Percentiles rank a stretch among this genome's conserved stretches.
These are phyloP conservation scores for Macropodus opercularis DNA, from an alignment of 2,797 vertebrate species.

Conservation along the genomic window DNA sequence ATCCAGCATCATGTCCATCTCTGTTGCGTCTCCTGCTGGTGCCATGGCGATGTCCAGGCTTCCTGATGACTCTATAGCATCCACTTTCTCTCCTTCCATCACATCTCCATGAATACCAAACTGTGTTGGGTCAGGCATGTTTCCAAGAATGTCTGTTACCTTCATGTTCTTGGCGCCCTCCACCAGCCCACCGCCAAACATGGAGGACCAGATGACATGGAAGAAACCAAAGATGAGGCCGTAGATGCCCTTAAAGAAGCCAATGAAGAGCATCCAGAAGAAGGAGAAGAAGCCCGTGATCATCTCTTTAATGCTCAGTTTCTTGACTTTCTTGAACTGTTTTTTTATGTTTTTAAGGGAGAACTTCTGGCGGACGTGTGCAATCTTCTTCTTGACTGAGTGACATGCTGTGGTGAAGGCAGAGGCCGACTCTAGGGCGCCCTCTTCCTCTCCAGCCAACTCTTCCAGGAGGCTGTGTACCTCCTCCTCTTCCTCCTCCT, in stretches of 20 bases:
- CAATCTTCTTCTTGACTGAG: constrained; percentile 84
- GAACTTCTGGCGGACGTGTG: constrained; percentile 79
- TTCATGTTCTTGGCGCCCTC: constrained; percentile 99
- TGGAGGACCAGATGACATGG: constrained; percentile 94
- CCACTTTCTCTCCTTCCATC: constrained; percentile 88
- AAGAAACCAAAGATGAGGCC: constrained; percentile 91
- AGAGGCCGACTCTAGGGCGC: constrained; percentile 84
- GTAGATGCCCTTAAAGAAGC: constrained; percentile 90
- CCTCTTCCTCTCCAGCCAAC: constrained; percentile 80
- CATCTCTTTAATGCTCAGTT: constrained; percentile 90
- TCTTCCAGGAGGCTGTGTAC: constrained; percentile 81
- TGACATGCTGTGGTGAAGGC: constrained; percentile 89
- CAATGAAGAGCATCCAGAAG: constrained; percentile 92
- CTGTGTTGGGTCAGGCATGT: constrained; percentile 99
- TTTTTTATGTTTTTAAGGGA: constrained; percentile 88
- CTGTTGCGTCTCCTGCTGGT: constrained; percentile 83
- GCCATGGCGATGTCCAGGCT: constrained; percentile 81
- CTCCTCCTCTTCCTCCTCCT: constrained; percentile 88
- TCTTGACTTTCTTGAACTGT: constrained; percentile 90
- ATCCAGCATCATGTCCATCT: constrained; percentile 87
- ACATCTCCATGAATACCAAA: constrained; percentile 95
- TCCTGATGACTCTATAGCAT: constrained; percentile 80
- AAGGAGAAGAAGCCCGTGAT: constrained; percentile 91
- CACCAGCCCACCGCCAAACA: constrained; percentile 95
- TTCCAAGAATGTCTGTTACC: constrained; percentile 97